A percentile compares a stretch with the other conserved stretches of the same genome.
phyloP scores from a whole-genome alignment of 2,797 vertebrate species.

The Crypturellus tataupa region DNA sequence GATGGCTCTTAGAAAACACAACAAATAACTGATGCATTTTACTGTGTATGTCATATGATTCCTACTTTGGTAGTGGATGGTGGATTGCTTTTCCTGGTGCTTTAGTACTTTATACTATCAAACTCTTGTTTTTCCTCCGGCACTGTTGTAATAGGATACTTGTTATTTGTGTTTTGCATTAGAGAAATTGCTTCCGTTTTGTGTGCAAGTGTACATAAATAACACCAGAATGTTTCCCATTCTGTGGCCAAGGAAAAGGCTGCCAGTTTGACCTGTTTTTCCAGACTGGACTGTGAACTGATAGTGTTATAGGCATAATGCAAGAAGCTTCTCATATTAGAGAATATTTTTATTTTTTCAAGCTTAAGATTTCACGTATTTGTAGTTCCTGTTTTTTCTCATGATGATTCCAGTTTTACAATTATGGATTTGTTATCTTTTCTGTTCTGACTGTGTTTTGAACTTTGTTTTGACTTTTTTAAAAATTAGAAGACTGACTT shows the following conservation, averaged over 20 bases:
- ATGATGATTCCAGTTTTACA: not conserved
- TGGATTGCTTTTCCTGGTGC: not conserved
- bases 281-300: not conserved
- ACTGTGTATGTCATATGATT: not conserved
- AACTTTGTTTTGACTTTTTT: not conserved
- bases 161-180: not conserved
- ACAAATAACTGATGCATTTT: not conserved
- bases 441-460: not conserved
- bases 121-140: not conserved
- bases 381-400: not conserved
- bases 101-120: not conserved
- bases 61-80: not conserved
- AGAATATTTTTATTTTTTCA: not conserved
- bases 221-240: not conserved
- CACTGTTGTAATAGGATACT: not conserved
- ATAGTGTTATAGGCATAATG: not conserved
- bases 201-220: not conserved
- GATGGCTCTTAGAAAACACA: not conserved
- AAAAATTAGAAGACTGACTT: not conserved
- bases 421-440: not conserved
- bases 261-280: not conserved
- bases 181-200: not conserved
- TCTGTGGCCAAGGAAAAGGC: not conserved
- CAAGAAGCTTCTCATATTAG: not conserved
- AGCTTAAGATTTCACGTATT: not conserved